Conservation (phyloP, 2,797 vertebrate species). For the Takifugu rubripes region DNA sequence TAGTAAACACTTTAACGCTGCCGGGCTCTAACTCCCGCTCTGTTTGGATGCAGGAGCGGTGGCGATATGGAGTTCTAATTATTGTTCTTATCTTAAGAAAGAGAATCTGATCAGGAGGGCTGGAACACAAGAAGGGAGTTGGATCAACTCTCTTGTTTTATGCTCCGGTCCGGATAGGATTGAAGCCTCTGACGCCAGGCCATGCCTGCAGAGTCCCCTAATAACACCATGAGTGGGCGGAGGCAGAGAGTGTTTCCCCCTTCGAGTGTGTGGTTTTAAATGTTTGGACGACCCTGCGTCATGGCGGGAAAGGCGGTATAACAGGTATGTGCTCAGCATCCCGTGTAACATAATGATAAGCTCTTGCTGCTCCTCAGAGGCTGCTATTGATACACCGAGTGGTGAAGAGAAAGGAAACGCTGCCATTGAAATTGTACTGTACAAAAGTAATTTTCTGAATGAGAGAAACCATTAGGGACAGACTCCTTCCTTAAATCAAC, state of each 20-base stretch:
- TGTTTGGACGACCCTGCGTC: constrained; percentile 36
- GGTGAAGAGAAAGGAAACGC: constrained; percentile 39
- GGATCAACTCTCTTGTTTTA: constrained; percentile 71
- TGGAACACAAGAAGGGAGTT: not conserved
- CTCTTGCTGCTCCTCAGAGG: constrained; percentile 29
- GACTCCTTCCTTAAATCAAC: constrained; percentile 47
- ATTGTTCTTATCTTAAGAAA: constrained; percentile 54
- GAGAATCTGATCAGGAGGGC: constrained; percentile 3
- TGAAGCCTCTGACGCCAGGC: constrained; percentile 60
- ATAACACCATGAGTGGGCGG: constrained; percentile 59
- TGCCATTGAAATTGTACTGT: constrained; percentile 48
- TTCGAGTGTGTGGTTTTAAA: constrained; percentile 13
- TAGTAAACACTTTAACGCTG: constrained; percentile 60
- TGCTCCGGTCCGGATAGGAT: constrained; percentile 64
- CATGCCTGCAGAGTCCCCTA: constrained; percentile 61
- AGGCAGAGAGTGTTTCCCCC: constrained; percentile 24
- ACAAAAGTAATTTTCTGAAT: constrained; percentile 42
- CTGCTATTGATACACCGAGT: constrained; percentile 30
- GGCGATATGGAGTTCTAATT: constrained; percentile 48
- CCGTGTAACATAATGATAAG: constrained; percentile 36
- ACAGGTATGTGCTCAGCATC: constrained; percentile 41
- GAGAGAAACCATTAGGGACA: constrained; percentile 46
- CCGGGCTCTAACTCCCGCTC: constrained; percentile 43
- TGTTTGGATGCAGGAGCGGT: constrained; percentile 49
- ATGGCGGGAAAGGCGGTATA: constrained; percentile 8